phyloP scores from a whole-genome alignment of 2,888 invertebrate species.

The Augochlorella aurata region DNA sequence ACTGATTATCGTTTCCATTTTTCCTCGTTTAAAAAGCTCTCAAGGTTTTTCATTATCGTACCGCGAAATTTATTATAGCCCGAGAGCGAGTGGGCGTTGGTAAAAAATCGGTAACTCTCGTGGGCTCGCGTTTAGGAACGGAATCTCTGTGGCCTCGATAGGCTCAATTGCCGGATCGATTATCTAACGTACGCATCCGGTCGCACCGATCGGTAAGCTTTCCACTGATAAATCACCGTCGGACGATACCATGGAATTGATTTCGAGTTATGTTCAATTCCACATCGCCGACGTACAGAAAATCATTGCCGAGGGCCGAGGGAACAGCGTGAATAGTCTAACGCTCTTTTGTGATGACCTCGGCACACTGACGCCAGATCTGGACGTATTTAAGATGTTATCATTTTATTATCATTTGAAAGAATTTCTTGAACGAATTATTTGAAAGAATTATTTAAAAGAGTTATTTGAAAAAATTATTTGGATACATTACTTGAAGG shows the following conservation, averaged over 20 bases:
- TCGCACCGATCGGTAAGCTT: neutral
- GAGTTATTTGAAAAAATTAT: too few species aligned
- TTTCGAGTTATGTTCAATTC: constrained; percentile 64
- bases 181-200: constrained; percentile 12
- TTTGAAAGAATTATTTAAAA: too few species aligned
- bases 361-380: constrained; percentile 67
- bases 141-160: neutral
- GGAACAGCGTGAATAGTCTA: constrained; percentile 72
- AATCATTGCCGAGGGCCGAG: constrained; percentile 75
- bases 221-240: constrained; percentile 50
- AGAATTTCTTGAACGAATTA: too few species aligned
- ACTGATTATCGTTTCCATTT: constrained; percentile 16
- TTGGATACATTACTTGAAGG: too few species aligned
- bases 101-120: neutral
- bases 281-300: constrained; percentile 67
- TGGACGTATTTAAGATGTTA: too few species aligned
- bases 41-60: neutral
- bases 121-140: neutral
- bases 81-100: neutral
- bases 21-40: neutral
- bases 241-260: constrained; percentile 64
- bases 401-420: too few species aligned
- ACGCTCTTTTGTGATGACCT: constrained; percentile 78
- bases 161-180: constrained; percentile 2
- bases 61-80: neutral